Conservation (phyloP, 1,140 invertebrate species). For the Conopomorpha cramerella region DNA sequence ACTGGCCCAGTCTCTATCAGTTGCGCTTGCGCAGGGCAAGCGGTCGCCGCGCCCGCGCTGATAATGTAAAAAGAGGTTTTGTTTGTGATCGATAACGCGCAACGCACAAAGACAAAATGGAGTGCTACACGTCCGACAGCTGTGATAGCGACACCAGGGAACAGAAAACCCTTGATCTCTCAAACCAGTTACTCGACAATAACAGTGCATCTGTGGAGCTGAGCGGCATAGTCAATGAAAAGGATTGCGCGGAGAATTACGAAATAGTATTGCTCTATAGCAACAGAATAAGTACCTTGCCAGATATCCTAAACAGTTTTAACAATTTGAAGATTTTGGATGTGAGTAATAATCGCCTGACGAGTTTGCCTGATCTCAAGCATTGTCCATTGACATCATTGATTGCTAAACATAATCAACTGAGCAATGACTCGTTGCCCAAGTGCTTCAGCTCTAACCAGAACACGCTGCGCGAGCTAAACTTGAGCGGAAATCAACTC, state of each 20-base stretch:
- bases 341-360: slow-evolving; percentile 86
- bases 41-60: slow-evolving; percentile 9
- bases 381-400: slow-evolving; percentile 73
- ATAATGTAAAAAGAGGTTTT: slow-evolving; percentile 14
- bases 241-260: slow-evolving; percentile 62
- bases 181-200: slow-evolving; percentile 67
- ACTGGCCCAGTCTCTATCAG: too few relatives aligned
- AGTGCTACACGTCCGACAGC: slow-evolving; percentile 79
- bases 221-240: slow-evolving; percentile 58
- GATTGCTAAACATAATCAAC: slow-evolving; percentile 85
- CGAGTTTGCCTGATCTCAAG: slow-evolving; percentile 73
- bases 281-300: slow-evolving; percentile 66
- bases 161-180: slow-evolving; percentile 72
- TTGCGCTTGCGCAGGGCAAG: slow-evolving; percentile 28
- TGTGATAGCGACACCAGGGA: slow-evolving; percentile 73
- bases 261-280: slow-evolving; percentile 75
- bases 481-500: slow-evolving; percentile 90
- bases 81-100: slow-evolving; percentile 8
- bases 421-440: slow-evolving; percentile 81
- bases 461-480: slow-evolving; percentile 75
- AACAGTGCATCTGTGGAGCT: slow-evolving; percentile 64
- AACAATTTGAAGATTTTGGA: slow-evolving; percentile 76
- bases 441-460: slow-evolving; percentile 74
- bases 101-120: slow-evolving; percentile 53
- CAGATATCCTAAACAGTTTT: slow-evolving; percentile 65